phyloP scores from a whole-genome alignment of 2,797 vertebrate genomes.

The Chiroxiphia lanceolata region DNA sequence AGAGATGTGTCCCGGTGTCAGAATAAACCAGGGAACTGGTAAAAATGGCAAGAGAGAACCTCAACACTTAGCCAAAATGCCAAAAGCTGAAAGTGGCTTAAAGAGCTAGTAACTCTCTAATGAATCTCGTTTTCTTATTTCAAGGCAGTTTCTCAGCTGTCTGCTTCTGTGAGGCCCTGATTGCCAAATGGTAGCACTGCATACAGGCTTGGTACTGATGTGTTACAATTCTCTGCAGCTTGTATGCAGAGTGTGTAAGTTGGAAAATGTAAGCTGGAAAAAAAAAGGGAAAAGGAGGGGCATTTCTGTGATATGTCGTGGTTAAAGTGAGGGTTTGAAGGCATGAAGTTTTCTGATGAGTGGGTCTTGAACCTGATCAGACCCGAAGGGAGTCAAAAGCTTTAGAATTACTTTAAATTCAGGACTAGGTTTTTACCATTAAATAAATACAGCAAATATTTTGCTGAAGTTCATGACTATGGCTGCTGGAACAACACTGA shows the following conservation, averaged over 20 bases:
- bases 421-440: neutral
- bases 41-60: neutral
- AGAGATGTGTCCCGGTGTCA: neutral
- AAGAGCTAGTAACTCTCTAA: neutral
- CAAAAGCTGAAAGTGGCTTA: neutral
- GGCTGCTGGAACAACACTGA: neutral
- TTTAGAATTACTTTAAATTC: neutral
- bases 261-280: neutral
- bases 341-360: neutral
- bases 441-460: neutral
- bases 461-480: neutral
- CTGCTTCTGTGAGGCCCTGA: neutral
- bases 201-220: accelerated
- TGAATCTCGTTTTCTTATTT: neutral
- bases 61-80: neutral
- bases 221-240: neutral
- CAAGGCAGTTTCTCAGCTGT: neutral
- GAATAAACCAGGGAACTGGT: neutral
- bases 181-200: neutral
- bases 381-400: neutral
- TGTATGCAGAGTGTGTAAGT: accelerated
- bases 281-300: neutral
- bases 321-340: neutral
- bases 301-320: neutral
- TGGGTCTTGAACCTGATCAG: neutral